These are phyloP conservation scores for Phengaris arion DNA, from an alignment of 2,888 invertebrate genomes.

Conservation along the genomic window DNA sequence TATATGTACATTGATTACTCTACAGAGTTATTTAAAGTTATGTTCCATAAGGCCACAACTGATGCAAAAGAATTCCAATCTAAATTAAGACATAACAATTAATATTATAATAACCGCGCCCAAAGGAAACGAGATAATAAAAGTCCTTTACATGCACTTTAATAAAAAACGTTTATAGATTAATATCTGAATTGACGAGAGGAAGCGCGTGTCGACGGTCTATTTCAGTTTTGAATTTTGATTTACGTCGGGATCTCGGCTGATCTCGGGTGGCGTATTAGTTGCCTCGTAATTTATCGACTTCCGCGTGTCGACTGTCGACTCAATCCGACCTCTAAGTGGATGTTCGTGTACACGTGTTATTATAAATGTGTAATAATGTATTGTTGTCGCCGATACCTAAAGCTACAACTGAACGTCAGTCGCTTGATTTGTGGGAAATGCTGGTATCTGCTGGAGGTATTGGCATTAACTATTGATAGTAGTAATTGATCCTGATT, in stretches of 20 bases:
- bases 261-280: slow-evolving; percentile 62
- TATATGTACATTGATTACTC: background rate
- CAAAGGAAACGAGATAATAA: slow-evolving; percentile 41
- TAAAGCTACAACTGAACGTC: background rate
- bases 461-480: background rate
- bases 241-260: slow-evolving; percentile 53
- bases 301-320: slow-evolving; percentile 47
- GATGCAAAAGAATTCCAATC: background rate
- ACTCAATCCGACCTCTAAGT: slow-evolving; percentile 35
- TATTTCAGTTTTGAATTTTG: slow-evolving; percentile 73
- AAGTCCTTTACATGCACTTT: slow-evolving; percentile 30
- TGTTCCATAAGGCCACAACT: background rate
- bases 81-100: background rate
- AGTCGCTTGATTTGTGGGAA: background rate
- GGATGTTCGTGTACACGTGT: slow-evolving; percentile 46
- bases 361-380: slow-evolving; percentile 34
- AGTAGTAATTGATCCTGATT: background rate
- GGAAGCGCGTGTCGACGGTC: slow-evolving; percentile 62
- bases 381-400: slow-evolving; percentile 37
- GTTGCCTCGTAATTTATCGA: slow-evolving; percentile 62
- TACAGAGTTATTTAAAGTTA: background rate
- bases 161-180: slow-evolving; percentile 53
- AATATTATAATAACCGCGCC: slow-evolving; percentile 31
- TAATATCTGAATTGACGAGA: slow-evolving; percentile 63
- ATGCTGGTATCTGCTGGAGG: background rate